Evolutionary conservation across 2,888 invertebrate genomes (phyloP).

Genomic region (Hipparchia semele): DNA sequence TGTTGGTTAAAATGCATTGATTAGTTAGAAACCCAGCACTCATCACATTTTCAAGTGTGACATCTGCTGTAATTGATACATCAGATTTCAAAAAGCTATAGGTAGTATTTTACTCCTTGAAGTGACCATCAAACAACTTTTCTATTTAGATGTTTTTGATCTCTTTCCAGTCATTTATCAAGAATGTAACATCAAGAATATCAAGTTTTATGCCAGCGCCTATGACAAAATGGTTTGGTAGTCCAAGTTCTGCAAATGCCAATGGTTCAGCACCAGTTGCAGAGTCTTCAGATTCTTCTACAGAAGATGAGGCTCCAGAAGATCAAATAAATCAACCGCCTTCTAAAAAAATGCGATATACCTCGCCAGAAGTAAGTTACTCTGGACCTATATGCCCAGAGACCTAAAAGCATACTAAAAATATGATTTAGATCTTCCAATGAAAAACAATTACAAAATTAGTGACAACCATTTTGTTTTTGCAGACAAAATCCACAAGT

Average conservation of each 20-base stretch:
- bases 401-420: too few species aligned
- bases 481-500: conserved; percentile 49
- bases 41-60: too few species aligned
- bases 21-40: too few species aligned
- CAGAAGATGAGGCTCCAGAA: conserved; percentile 64
- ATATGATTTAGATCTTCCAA: too few species aligned
- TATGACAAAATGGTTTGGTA: conserved; percentile 81
- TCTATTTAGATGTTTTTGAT: not conserved
- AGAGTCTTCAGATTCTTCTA: conserved; percentile 68
- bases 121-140: too few species aligned
- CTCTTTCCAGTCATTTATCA: conserved; percentile 86
- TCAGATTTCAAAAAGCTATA: too few species aligned
- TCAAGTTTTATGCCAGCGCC: conserved; percentile 85
- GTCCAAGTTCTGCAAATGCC: conserved; percentile 57
- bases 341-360: conserved; percentile 65
- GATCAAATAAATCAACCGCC: conserved; percentile 67
- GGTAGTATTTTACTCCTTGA: too few species aligned
- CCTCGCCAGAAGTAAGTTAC: conserved; percentile 53
- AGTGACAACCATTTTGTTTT: conserved; percentile 1
- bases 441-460: not conserved
- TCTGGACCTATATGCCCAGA: too few species aligned
- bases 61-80: too few species aligned
- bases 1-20: too few species aligned
- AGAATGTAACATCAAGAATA: conserved; percentile 85
- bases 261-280: conserved; percentile 68